phyloP scores from a whole-genome alignment of 2,113 vertebrate species.

The Pollachius pollachius region DNA sequence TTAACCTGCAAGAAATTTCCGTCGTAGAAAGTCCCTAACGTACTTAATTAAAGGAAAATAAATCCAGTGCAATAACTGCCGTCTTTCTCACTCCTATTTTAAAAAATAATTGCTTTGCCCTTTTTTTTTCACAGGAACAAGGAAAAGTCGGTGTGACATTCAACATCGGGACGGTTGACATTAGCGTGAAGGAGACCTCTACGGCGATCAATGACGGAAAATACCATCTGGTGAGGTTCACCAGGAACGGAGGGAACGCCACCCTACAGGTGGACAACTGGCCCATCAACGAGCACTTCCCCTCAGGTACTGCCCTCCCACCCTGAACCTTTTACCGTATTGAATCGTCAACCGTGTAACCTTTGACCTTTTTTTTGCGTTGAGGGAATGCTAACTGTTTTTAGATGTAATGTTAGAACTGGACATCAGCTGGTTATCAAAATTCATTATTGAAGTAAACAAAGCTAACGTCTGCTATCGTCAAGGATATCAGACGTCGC shows the following conservation, averaged over 20 bases:
- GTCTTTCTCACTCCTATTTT: slow-evolving; percentile 11
- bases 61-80: slow-evolving; percentile 23
- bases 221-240: slow-evolving; percentile 94
- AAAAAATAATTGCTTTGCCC: slow-evolving; percentile 31
- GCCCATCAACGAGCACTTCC: slow-evolving; percentile 94
- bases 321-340: not conserved
- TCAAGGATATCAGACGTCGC: no score
- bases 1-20: no score
- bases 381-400: not conserved
- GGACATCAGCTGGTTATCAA: slow-evolving; percentile 55
- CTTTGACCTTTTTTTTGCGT: not conserved
- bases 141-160: slow-evolving; percentile 95
- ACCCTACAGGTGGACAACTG: slow-evolving; percentile 96
- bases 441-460: slow-evolving; percentile 24
- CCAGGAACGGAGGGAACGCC: slow-evolving; percentile 93
- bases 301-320: slow-evolving; percentile 80
- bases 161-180: slow-evolving; percentile 96
- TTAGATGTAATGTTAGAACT: slow-evolving; percentile 33
- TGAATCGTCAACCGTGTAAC: not conserved
- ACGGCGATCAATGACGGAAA: slow-evolving; percentile 91
- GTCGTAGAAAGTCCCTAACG: no score
- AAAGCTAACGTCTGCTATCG: not conserved
- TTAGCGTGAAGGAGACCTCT: slow-evolving; percentile 89
- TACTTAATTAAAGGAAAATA: not conserved
- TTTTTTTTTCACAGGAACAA: slow-evolving; percentile 78